Conservation (phyloP, 2,797 vertebrate species). For the Distichodus sexfasciatus region DNA sequence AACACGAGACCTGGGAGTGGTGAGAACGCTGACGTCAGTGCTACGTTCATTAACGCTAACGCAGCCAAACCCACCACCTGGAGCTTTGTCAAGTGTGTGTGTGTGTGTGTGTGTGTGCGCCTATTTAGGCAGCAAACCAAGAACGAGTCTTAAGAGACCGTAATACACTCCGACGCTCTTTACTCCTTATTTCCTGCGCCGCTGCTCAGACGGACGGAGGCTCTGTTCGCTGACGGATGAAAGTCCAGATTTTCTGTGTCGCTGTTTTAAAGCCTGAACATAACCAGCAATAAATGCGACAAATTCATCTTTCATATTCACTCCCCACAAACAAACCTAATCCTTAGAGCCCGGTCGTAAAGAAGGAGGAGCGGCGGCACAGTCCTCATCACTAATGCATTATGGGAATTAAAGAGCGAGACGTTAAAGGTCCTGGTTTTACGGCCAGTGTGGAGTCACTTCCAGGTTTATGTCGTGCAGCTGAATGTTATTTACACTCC, state of each 20-base stretch:
- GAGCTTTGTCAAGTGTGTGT: conserved; percentile 8
- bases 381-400: neutral
- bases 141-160: neutral
- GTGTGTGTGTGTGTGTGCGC: conserved; percentile 16
- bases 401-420: neutral
- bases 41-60: conserved; percentile 3
- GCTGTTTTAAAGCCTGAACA: neutral
- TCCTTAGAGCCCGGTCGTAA: neutral
- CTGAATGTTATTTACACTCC: neutral
- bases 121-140: conserved; percentile 10
- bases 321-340: neutral
- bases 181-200: neutral
- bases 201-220: too few relatives aligned
- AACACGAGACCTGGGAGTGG: conserved; percentile 12
- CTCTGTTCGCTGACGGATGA: too few relatives aligned
- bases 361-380: neutral
- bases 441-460: neutral
- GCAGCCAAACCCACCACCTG: conserved; percentile 15
- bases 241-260: neutral
- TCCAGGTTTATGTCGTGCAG: neutral
- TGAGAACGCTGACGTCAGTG: conserved; percentile 47
- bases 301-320: neutral
- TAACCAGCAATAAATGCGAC: conserved; percentile 23
- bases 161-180: neutral
- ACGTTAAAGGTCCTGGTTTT: neutral